A percentile compares a stretch with the other conserved stretches of the same genome.
These are phyloP conservation scores for Polylopha cassiicola DNA, from an alignment of 2,888 invertebrate genomes.

Conservation along the genomic window DNA sequence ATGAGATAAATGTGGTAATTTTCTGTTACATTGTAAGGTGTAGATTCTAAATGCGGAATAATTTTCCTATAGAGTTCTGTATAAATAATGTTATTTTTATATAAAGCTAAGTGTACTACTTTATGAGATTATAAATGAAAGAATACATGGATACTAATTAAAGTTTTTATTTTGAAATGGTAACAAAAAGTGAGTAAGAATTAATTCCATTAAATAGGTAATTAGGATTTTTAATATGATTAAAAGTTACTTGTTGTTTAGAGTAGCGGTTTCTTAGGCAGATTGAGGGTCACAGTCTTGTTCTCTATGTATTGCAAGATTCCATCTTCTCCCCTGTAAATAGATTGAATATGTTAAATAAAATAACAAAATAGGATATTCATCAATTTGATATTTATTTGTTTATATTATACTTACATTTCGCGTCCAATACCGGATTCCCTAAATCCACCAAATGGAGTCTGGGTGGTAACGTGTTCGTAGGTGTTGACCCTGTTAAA, in stretches of 20 bases:
- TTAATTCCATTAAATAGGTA: not conserved
- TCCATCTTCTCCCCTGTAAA: conserved; percentile 85
- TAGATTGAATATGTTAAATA: conserved; percentile 13
- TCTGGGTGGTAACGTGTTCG: conserved; percentile 82
- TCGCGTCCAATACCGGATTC: conserved; percentile 92
- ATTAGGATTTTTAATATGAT: conserved; percentile 1
- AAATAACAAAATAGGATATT: not conserved
- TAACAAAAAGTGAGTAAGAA: not conserved
- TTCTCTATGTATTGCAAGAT: conserved; percentile 86
- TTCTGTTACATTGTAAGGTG: no score
- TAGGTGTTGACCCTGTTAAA: conserved; percentile 83
- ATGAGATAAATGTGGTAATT: no score
- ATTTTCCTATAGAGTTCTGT: no score
- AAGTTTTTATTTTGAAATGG: no score
- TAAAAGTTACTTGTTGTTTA: conserved; percentile 30
- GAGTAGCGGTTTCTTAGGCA: conserved; percentile 70
- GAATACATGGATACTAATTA: no score
- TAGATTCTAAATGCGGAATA: no score
- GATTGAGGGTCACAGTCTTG: conserved; percentile 85
- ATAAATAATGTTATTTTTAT: no score
- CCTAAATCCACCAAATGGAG: conserved; percentile 94
- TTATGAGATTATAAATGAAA: no score
- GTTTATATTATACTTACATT: conserved; percentile 62
- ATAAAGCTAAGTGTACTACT: no score
- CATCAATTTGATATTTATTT: not conserved